Conservation (phyloP, 2,113 vertebrate genomes). For the Struthidea cinerea region DNA sequence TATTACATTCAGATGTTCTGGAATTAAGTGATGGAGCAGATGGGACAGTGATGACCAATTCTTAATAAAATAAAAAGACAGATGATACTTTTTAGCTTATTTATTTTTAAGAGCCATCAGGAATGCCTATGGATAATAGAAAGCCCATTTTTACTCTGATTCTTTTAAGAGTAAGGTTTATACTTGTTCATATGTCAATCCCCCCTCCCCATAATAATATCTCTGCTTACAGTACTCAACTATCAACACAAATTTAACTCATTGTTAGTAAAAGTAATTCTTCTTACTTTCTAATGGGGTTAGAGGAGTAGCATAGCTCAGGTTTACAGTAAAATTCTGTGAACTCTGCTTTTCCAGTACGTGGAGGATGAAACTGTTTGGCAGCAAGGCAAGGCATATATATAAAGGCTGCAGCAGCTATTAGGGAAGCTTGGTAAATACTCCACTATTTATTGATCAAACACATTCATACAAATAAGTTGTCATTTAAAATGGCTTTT, state of each 20-base stretch:
- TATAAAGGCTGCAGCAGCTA: not conserved
- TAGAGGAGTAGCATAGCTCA: not conserved
- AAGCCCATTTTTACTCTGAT: not conserved
- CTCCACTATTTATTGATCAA: not conserved
- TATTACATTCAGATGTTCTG: conserved; percentile 67
- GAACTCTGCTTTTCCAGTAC: not conserved
- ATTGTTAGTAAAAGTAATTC: not conserved
- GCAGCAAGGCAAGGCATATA: not conserved
- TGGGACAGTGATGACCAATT: conserved; percentile 53
- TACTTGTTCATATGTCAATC: conserved; percentile 1
- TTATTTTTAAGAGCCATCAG: conserved; percentile 27
- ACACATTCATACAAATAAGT: not conserved
- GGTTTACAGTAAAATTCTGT: not conserved
- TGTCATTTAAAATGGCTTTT: not conserved
- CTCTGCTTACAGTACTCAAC: not conserved
- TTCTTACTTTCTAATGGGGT: not conserved
- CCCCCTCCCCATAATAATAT: not conserved
- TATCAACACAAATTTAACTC: conserved; percentile 1
- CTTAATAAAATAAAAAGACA: conserved; percentile 51
- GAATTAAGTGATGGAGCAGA: conserved; percentile 44
- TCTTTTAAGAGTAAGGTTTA: not conserved
- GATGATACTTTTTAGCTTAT: conserved; percentile 35
- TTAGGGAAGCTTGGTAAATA: not conserved
- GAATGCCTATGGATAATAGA: conserved; percentile 1
- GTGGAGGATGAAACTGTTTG: not conserved